These are phyloP conservation scores for Dromococcyx pavoninus DNA, from an alignment of 2,797 vertebrate genomes.

Conservation along the genomic window DNA sequence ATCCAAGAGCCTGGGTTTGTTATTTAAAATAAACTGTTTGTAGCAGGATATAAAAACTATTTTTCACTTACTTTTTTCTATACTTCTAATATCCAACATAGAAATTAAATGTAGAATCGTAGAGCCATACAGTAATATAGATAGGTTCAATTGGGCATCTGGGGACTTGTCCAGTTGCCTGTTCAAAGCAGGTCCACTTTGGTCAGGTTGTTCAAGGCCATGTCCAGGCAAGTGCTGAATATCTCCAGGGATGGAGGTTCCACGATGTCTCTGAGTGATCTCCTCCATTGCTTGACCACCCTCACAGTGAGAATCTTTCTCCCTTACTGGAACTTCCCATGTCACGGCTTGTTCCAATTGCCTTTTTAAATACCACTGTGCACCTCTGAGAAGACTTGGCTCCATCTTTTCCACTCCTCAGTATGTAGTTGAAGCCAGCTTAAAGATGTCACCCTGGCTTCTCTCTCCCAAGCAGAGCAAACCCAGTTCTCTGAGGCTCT, in stretches of 20 bases:
- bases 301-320: background rate
- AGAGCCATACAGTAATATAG: background rate
- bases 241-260: background rate
- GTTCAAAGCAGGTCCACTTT: background rate
- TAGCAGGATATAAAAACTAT: background rate
- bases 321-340: background rate
- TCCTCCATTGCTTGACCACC: background rate
- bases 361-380: background rate
- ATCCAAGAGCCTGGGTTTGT: background rate
- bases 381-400: background rate
- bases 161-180: background rate
- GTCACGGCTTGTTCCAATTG: background rate
- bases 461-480: background rate
- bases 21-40: background rate
- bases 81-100: background rate
- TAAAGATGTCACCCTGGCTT: background rate
- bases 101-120: background rate
- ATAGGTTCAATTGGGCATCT: background rate
- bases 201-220: background rate
- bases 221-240: background rate
- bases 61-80: background rate
- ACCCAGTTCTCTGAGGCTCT: background rate
- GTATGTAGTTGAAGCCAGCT: background rate
- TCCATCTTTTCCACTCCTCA: background rate
- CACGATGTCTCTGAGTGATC: background rate